These are phyloP conservation scores for Bovichtus variegatus DNA, from an alignment of 2,797 vertebrate species.

Conservation along the genomic window DNA sequence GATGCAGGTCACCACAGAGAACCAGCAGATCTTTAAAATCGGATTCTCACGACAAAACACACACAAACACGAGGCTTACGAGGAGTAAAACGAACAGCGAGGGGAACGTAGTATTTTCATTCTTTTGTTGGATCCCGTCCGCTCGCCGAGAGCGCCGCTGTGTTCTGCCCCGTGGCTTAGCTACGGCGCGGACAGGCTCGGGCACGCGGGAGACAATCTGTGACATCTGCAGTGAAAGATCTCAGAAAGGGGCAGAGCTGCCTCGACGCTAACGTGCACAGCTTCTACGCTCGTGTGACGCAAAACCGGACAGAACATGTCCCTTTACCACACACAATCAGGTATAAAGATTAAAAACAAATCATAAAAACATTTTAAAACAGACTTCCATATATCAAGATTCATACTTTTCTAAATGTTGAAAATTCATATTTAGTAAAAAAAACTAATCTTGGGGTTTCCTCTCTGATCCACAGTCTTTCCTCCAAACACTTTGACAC, in stretches of 20 bases:
- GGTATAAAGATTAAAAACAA: too few species aligned
- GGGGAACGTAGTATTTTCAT: conserved; percentile 65
- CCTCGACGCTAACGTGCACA: too few species aligned
- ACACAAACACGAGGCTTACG: conserved; percentile 1
- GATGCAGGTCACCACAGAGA: background rate
- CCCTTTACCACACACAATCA: background rate
- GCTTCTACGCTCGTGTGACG: too few species aligned
- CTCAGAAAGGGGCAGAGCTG: background rate
- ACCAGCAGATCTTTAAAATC: conserved; percentile 41
- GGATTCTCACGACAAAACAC: conserved; percentile 3
- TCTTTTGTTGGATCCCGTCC: conserved; percentile 50
- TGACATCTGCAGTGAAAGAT: conserved; percentile 11
- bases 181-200: conserved; percentile 59
- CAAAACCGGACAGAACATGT: background rate
- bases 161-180: conserved; percentile 43
- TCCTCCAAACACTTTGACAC: too few species aligned
- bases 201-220: conserved; percentile 39
- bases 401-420: too few species aligned
- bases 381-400: too few species aligned
- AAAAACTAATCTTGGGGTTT: too few species aligned
- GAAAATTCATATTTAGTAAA: too few species aligned
- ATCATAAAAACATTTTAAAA: too few species aligned
- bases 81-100: conserved; percentile 59
- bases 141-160: conserved; percentile 14
- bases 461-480: too few species aligned